Percentiles rank a stretch among this genome's conserved stretches.
Evolutionary conservation across 2,888 invertebrate species (phyloP).

Genomic region (Acrobasis consociella): DNA sequence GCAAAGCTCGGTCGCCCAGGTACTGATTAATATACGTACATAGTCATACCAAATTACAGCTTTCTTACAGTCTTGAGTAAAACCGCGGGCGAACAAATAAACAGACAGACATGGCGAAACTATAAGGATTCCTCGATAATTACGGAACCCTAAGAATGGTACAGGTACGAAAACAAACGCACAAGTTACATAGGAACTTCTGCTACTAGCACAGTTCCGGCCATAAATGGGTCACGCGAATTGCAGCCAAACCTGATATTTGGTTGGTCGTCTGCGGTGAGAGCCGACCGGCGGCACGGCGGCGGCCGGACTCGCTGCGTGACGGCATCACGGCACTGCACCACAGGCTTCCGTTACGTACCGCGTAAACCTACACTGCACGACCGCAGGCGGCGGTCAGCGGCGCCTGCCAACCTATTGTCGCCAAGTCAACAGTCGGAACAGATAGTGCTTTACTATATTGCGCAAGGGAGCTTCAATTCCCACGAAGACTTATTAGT

Average conservation of each 20-base stretch:
- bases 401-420: constrained; percentile 30
- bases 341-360: constrained; percentile 54
- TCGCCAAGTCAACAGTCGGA: constrained; percentile 31
- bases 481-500: neutral
- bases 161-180: constrained; percentile 5
- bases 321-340: constrained; percentile 53
- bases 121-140: too few relatives aligned
- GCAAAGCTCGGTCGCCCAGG: too few relatives aligned
- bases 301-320: constrained; percentile 31
- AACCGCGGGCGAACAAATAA: too few relatives aligned
- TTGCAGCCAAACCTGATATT: constrained; percentile 4
- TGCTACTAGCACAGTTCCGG: too few relatives aligned
- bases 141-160: too few relatives aligned
- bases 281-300: constrained; percentile 34
- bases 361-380: constrained; percentile 57
- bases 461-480: neutral
- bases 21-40: too few relatives aligned
- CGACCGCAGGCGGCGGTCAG: constrained; percentile 33
- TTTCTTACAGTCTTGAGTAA: too few relatives aligned
- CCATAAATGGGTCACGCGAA: constrained; percentile 15
- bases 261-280: constrained; percentile 19
- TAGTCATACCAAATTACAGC: too few relatives aligned
- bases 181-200: neutral
- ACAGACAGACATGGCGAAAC: too few relatives aligned
- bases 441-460: constrained; percentile 28